These are phyloP conservation scores for Syritta pipiens DNA, from an alignment of 2,888 invertebrate genomes.

Conservation along the genomic window DNA sequence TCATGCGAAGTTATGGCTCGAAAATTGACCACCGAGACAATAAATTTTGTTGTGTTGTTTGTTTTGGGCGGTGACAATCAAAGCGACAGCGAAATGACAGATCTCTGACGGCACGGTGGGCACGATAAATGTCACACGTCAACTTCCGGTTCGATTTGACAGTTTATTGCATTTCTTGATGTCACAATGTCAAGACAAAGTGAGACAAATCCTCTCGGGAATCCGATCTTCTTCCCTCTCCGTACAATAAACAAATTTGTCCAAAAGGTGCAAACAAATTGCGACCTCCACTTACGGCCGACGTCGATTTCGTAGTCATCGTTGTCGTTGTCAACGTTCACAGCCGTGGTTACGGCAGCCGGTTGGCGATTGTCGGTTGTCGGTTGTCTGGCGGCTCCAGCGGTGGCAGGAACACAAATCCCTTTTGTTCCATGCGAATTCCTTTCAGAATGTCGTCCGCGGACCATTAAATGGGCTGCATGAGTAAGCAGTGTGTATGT, in stretches of 20 bases:
- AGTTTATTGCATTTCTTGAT: constrained; percentile 36
- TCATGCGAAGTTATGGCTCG: constrained; percentile 61
- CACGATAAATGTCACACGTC: constrained; percentile 53
- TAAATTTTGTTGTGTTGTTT: constrained; percentile 39
- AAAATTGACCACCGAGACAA: constrained; percentile 48
- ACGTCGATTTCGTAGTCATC: constrained; percentile 2
- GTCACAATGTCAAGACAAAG: constrained; percentile 47
- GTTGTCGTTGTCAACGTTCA: not conserved
- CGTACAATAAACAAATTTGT: constrained; percentile 56
- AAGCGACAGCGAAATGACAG: constrained; percentile 24
- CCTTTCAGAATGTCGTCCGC: constrained; percentile 33
- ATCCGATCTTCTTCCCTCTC: constrained; percentile 13
- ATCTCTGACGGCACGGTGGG: constrained; percentile 20
- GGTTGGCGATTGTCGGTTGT: not conserved
- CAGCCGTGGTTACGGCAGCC: not conserved
- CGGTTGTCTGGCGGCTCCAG: not conserved
- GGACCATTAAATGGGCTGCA: constrained; percentile 48
- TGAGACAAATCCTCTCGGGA: constrained; percentile 37
- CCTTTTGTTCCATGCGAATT: constrained; percentile 54
- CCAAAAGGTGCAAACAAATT: constrained; percentile 53
- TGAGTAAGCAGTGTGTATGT: constrained; percentile 35
- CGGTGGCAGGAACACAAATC: constrained; percentile 36
- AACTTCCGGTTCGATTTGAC: constrained; percentile 63
- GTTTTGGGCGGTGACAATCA: constrained; percentile 26
- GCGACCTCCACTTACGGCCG: constrained; percentile 47